phyloP scores from a whole-genome alignment of 2,888 invertebrate genomes.

The Hyalella azteca region DNA sequence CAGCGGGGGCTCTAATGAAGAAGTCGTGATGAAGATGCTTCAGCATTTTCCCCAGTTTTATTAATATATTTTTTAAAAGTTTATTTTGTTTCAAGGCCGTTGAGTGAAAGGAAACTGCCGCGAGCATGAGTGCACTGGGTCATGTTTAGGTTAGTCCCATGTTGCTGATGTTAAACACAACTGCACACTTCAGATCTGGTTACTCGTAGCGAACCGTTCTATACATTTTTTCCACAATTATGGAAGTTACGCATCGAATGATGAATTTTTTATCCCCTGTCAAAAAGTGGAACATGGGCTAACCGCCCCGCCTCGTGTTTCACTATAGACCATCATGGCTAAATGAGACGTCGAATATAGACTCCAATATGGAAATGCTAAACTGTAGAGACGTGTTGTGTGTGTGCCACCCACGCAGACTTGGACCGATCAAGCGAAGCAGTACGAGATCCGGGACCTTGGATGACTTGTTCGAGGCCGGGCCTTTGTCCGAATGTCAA shows the following conservation, averaged over 20 bases:
- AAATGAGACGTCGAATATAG: too few species aligned
- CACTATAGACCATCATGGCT: too few species aligned
- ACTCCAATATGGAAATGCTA: too few species aligned
- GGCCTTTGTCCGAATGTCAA: neutral
- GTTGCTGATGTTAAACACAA: neutral
- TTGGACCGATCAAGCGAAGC: neutral
- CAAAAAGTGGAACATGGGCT: neutral
- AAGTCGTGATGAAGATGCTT: too few species aligned
- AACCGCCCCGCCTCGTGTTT: neutral
- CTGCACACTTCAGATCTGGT: neutral
- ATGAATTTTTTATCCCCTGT: neutral
- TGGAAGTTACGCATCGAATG: neutral
- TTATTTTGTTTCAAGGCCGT: too few species aligned
- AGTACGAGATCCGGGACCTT: neutral
- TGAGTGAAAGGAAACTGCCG: too few species aligned
- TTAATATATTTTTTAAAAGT: too few species aligned
- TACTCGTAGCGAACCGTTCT: too few species aligned
- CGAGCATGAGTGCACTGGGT: conserved; percentile 4
- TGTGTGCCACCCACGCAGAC: neutral
- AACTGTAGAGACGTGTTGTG: neutral
- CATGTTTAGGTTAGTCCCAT: neutral
- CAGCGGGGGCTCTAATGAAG: too few species aligned
- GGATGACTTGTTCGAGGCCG: neutral
- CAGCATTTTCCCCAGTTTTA: too few species aligned
- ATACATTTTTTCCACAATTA: too few species aligned